Conservation (phyloP, 2,797 vertebrate species). For the Vireo griseus region DNA sequence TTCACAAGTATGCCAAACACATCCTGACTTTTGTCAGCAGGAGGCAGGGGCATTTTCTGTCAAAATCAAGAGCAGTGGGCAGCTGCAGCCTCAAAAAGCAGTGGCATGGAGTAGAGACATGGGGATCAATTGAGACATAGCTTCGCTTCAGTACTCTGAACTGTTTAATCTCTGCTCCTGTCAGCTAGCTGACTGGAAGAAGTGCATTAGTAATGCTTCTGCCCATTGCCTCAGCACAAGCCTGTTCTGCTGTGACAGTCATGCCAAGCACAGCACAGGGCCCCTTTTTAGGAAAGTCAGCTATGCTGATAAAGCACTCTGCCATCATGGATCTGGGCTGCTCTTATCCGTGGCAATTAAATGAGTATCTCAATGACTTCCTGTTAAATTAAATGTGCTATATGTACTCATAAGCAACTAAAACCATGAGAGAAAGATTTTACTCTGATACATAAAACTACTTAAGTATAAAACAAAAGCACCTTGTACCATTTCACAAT, state of each 20-base stretch:
- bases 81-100: neutral
- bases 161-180: slow-evolving; percentile 21
- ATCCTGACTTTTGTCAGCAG: neutral
- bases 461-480: neutral
- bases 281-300: slow-evolving; percentile 5
- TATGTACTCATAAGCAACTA: neutral
- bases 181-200: slow-evolving; percentile 30
- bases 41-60: neutral
- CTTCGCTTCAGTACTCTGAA: neutral
- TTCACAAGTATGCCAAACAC: neutral
- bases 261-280: neutral
- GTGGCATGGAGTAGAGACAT: neutral
- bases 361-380: neutral
- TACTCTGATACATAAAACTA: neutral
- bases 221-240: neutral
- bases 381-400: neutral
- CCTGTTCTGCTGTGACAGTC: neutral
- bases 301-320: slow-evolving; percentile 5
- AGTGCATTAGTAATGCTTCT: neutral
- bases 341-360: slow-evolving; percentile 17
- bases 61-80: neutral
- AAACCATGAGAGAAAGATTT: neutral
- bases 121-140: neutral
- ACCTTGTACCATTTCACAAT: neutral
- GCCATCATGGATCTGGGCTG: neutral